phyloP scores from a whole-genome alignment of 2,113 vertebrate genomes.

The Pseudopipra pipra region DNA sequence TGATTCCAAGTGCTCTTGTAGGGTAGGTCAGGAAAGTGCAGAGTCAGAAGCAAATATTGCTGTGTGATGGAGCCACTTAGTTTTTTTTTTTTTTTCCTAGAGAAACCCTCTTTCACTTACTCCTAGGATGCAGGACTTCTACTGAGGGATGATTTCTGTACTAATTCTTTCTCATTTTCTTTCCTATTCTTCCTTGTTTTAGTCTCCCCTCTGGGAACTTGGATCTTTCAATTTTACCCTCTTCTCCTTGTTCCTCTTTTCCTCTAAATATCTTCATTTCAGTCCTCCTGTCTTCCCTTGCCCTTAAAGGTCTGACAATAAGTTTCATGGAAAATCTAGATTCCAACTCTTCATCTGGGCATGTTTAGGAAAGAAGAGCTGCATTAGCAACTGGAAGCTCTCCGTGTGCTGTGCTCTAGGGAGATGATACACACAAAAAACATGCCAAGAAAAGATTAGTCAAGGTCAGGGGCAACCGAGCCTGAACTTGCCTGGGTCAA shows the following conservation, averaged over 20 bases:
- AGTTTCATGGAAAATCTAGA: neutral
- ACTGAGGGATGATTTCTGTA: neutral
- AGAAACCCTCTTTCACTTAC: neutral
- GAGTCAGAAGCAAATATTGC: neutral
- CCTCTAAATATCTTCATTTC: neutral
- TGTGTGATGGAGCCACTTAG: neutral
- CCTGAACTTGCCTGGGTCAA: conserved; percentile 41
- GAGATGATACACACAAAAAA: neutral
- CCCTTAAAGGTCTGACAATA: neutral
- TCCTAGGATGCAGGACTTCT: neutral
- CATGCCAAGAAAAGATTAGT: conserved; percentile 18
- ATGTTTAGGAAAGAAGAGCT: neutral
- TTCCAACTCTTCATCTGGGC: neutral
- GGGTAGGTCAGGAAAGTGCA: neutral
- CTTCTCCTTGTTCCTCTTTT: neutral
- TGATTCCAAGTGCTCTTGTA: neutral
- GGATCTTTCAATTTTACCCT: neutral
- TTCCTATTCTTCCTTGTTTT: neutral
- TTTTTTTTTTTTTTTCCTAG: neutral
- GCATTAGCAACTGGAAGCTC: neutral
- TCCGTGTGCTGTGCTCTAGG: neutral
- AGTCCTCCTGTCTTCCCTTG: neutral
- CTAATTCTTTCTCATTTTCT: neutral
- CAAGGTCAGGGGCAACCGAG: conserved; percentile 21
- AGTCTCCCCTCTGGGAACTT: neutral